Base-by-base conservation (phyloP, 2,888 invertebrate genomes). In the Steinernema scapterisci region DNA sequence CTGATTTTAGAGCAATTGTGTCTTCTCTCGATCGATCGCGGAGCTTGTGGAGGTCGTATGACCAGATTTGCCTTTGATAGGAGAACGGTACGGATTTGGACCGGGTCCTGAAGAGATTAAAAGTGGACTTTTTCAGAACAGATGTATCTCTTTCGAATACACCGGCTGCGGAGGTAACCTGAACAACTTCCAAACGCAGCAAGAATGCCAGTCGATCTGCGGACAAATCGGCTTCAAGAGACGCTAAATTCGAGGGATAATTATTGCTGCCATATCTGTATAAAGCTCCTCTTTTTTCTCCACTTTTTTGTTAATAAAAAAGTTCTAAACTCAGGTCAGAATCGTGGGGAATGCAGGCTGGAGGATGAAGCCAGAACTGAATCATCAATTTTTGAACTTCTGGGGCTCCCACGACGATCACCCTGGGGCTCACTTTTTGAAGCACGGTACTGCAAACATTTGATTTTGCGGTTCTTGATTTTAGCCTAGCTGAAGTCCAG, bases 131-230 rank as follows among this genome's bases (percentile, higher is more conserved):
- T 82, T 86, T 70, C 80, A 86, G 86, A 82, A 80, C 52, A 81
- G 83, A 75, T 86, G 86, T 75, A 82, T 85, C 27, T 75, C 85
- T 21, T 86, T 86, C 79, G 85, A 86, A 72, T 86, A 86, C 78
- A 85, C 86, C 54, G 86, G 86, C 43, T 84, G 83, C 71, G 84
- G 86, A 21, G 86, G 86, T 25, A 86, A 86, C 54, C 78, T 86
- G 72, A 86, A 86, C 81, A 86, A 86, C 76, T 86, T 86, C 75
- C 80, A 80, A 31, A 81, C 83, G 16, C 82, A 85, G 82, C 77
- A 79, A 19, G 86, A 86, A 63, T 86, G 86, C 71, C 79, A 77
- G 78, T 77, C 82, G 44, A 86, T 84, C 7, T 86, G 86, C 56
- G 85, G 84, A 25, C 83, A 82, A 73, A 82, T 86, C 63, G 82